Conservation (phyloP, 2,113 vertebrate genomes). For the Chionomys nivalis region DNA sequence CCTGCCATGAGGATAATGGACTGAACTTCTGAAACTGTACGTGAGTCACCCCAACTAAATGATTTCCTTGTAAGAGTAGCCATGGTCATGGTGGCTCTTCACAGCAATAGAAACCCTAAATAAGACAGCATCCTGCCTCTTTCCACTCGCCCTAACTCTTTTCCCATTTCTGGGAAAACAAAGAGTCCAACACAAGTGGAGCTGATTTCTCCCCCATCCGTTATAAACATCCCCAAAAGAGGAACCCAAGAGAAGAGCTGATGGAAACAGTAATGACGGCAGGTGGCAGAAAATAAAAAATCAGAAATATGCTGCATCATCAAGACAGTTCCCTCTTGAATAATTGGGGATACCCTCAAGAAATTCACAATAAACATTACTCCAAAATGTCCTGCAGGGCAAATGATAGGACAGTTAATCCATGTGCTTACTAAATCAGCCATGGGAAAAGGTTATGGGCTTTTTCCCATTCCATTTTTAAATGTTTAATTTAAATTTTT, state of each 20-base stretch:
- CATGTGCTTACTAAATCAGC: not conserved
- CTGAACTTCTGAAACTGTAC: not conserved
- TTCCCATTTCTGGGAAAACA: not conserved
- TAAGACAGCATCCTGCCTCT: not conserved
- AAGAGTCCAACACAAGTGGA: not conserved
- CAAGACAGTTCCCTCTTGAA: not conserved
- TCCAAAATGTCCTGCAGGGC: not conserved
- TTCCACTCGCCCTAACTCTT: not conserved
- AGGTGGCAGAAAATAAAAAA: not conserved
- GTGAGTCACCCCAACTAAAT: not conserved
- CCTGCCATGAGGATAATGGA: not conserved
- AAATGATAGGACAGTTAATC: not conserved
- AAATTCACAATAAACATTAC: not conserved
- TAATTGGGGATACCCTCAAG: not conserved
- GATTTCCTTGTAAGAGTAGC: not conserved
- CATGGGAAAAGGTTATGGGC: not conserved
- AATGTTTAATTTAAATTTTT: too few relatives aligned
- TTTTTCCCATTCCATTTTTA: not conserved
- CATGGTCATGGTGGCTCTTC: not conserved
- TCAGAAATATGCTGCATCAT: not conserved
- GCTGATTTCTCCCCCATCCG: not conserved
- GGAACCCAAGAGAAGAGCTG: not conserved
- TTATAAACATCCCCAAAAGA: not conserved
- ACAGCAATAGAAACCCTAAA: not conserved
- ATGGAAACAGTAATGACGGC: not conserved